A percentile compares a stretch with the other conserved stretches of the same genome.
These are phyloP conservation scores for Anthoscopus minutus DNA, from an alignment of 2,113 vertebrate species.

Conservation along the genomic window DNA sequence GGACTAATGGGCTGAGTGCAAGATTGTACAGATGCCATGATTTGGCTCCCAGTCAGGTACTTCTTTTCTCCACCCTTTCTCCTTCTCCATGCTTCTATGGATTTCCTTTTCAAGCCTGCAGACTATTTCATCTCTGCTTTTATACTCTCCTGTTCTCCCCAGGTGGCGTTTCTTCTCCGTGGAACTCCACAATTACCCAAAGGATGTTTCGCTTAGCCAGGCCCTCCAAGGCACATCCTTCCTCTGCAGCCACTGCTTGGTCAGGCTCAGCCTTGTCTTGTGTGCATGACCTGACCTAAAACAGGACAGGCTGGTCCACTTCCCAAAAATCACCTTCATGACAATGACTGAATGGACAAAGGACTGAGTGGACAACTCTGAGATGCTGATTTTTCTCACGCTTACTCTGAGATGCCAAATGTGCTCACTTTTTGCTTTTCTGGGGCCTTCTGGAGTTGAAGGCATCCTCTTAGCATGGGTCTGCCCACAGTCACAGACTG, in stretches of 20 bases:
- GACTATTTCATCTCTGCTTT: background rate
- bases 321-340: background rate
- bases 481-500: background rate
- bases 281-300: background rate
- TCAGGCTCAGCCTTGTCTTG: background rate
- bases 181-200: background rate
- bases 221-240: background rate
- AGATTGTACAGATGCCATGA: background rate
- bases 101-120: background rate
- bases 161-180: background rate
- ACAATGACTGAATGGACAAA: background rate
- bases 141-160: background rate
- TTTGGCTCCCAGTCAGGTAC: background rate
- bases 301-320: background rate
- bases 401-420: background rate
- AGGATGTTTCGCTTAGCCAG: background rate
- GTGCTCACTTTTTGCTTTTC: background rate
- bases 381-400: background rate
- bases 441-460: background rate
- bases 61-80: rapidly evolving
- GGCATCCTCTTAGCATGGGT: background rate
- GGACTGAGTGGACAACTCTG: too few species aligned
- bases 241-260: background rate
- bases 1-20: background rate
- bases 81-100: rapidly evolving